These are phyloP conservation scores for Chaetorhynchus papuensis DNA, from an alignment of 2,113 vertebrate genomes.

Conservation along the genomic window DNA sequence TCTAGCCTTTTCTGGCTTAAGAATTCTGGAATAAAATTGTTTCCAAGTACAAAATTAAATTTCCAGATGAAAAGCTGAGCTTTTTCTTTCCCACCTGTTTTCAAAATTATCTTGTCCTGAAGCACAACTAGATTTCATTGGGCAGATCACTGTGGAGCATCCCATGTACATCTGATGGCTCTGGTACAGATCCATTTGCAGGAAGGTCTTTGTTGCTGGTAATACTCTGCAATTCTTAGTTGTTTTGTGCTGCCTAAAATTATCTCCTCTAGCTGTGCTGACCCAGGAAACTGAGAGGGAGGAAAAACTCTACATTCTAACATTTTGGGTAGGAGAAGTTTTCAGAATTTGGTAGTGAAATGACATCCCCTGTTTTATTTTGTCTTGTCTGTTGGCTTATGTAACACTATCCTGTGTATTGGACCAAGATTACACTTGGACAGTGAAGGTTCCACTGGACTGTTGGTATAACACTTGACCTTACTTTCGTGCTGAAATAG, in stretches of 20 bases:
- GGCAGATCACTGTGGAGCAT: not conserved
- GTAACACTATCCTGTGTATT: not conserved
- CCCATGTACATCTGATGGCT: not conserved
- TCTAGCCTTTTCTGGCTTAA: not conserved
- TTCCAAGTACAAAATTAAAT: not conserved
- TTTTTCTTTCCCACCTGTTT: not conserved
- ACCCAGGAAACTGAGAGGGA: not conserved
- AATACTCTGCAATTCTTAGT: not conserved
- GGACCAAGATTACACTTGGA: not conserved
- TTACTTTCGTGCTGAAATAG: not conserved
- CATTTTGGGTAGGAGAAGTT: not conserved
- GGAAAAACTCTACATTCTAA: not conserved
- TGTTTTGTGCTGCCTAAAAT: not conserved
- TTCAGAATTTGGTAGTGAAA: not conserved
- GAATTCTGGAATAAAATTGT: not conserved
- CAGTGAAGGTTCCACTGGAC: not conserved
- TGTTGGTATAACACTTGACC: not conserved
- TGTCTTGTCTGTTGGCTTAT: not conserved
- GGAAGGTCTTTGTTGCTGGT: not conserved
- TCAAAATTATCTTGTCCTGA: not conserved
- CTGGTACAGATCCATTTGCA: not conserved
- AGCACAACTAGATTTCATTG: not conserved
- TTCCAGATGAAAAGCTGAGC: not conserved
- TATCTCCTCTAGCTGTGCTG: not conserved
- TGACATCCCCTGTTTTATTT: not conserved